Evolutionary conservation across 1,140 invertebrate genomes (phyloP).

Genomic region (Drosophila rufa): DNA sequence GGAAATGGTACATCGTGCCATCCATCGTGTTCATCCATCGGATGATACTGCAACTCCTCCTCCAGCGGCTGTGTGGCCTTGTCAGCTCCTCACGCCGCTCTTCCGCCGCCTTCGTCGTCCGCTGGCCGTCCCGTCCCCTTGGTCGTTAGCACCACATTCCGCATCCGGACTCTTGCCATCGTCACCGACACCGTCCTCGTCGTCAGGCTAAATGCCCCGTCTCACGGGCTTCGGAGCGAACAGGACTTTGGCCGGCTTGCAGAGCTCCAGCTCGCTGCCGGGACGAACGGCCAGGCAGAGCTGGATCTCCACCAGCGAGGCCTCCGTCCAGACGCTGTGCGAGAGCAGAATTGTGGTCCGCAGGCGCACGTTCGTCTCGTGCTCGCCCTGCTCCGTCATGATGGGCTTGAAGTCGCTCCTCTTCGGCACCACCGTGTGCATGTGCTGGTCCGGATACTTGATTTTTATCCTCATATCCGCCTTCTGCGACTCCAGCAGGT

Average conservation of each 20-base stretch:
- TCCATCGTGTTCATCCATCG: background rate
- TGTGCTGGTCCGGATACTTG: slow-evolving; percentile 96
- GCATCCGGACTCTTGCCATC: background rate
- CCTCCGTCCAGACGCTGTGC: slow-evolving; percentile 95
- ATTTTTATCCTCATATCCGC: slow-evolving; percentile 91
- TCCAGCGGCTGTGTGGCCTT: slow-evolving; percentile 8
- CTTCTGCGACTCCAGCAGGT: slow-evolving; percentile 89
- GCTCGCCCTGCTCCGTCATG: slow-evolving; percentile 82
- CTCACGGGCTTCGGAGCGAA: slow-evolving; percentile 95
- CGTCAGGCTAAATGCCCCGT: slow-evolving; percentile 89
- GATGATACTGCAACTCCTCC: background rate
- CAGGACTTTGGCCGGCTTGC: slow-evolving; percentile 95
- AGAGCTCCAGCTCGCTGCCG: slow-evolving; percentile 91
- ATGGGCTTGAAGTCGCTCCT: slow-evolving; percentile 88
- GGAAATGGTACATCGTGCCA: background rate
- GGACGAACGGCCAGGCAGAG: slow-evolving; percentile 91
- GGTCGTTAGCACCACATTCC: background rate
- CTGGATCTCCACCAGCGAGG: slow-evolving; percentile 94
- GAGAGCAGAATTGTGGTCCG: slow-evolving; percentile 90
- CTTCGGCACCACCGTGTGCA: slow-evolving; percentile 92
- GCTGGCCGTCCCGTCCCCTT: background rate
- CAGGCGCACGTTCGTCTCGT: slow-evolving; percentile 89
- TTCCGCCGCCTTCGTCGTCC: slow-evolving; percentile 1
- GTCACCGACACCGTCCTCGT: background rate
- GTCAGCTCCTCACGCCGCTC: slow-evolving; percentile 12